Evolutionary conservation across 2,888 invertebrate species (phyloP).

Genomic region (Poecilus cupreus): DNA sequence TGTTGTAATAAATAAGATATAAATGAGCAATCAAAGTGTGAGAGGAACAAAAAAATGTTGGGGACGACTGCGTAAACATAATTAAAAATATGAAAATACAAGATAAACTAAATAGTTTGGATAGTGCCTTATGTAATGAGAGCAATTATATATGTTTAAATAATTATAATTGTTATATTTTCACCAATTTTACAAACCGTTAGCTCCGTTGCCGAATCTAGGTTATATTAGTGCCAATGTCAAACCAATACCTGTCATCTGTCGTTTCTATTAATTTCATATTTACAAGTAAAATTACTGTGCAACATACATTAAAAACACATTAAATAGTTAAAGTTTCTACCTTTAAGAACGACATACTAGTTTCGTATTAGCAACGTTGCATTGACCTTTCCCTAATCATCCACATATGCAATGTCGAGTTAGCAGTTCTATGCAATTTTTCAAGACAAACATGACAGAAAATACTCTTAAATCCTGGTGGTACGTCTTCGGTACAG

Average conservation of each 20-base stretch:
- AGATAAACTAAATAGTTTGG: neutral
- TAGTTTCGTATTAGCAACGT: constrained; percentile 30
- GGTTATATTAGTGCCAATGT: too few species aligned
- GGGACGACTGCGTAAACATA: too few species aligned
- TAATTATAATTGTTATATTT: neutral
- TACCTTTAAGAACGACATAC: constrained; percentile 26
- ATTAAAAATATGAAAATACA: neutral
- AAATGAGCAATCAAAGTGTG: too few species aligned
- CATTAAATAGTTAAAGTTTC: neutral
- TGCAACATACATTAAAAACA: neutral
- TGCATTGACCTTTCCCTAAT: constrained; percentile 27
- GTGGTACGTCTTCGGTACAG: constrained; percentile 81
- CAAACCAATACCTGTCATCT: constrained; percentile 14
- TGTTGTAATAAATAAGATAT: neutral
- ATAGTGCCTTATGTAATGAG: neutral
- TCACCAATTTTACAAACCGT: constrained; percentile 22
- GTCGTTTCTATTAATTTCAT: neutral
- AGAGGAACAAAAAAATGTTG: too few species aligned
- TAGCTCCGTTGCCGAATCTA: constrained; percentile 39
- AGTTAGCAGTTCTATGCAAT: neutral
- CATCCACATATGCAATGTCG: constrained; percentile 35
- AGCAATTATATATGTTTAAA: neutral
- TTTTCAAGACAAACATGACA: constrained; percentile 48
- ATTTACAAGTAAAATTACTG: neutral
- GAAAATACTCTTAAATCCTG: constrained; percentile 69